Conservation (phyloP, 2,888 invertebrate genomes). For the Acanthosepion esculentum region DNA sequence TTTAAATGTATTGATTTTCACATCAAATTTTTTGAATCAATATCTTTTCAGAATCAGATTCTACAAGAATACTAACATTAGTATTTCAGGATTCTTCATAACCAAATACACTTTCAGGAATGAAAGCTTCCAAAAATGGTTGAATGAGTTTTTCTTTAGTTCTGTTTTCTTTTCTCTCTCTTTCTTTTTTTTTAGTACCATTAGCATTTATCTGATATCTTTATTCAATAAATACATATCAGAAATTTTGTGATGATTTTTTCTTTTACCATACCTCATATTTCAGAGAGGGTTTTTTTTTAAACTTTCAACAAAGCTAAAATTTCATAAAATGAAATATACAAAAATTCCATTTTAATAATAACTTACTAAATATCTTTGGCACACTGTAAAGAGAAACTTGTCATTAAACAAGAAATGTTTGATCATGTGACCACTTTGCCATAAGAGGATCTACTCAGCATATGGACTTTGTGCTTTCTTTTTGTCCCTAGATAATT, state of each 20-base stretch:
- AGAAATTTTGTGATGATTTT: background rate
- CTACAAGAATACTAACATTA: conserved; percentile 33
- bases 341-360: background rate
- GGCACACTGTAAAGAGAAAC: background rate
- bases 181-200: background rate
- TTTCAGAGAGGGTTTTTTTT: conserved; percentile 4
- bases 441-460: background rate
- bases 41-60: conserved; percentile 22
- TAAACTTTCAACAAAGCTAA: background rate
- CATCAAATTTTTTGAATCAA: conserved; percentile 8
- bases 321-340: background rate
- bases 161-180: background rate
- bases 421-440: background rate
- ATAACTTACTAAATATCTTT: conserved; percentile 6
- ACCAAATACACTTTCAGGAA: background rate
- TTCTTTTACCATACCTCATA: background rate
- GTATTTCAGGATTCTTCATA: conserved; percentile 22
- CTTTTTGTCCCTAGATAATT: background rate
- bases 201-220: conserved; percentile 33
- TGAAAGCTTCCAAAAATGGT: conserved; percentile 8
- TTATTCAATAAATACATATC: conserved; percentile 15
- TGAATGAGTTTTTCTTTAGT: background rate
- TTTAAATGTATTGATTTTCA: conserved; percentile 33
- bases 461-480: background rate
- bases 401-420: conserved; percentile 33